A percentile compares a stretch with the other conserved stretches of the same genome.
These are phyloP conservation scores for Nymphalis polychloros DNA, from an alignment of 2,888 invertebrate genomes.

Conservation along the genomic window DNA sequence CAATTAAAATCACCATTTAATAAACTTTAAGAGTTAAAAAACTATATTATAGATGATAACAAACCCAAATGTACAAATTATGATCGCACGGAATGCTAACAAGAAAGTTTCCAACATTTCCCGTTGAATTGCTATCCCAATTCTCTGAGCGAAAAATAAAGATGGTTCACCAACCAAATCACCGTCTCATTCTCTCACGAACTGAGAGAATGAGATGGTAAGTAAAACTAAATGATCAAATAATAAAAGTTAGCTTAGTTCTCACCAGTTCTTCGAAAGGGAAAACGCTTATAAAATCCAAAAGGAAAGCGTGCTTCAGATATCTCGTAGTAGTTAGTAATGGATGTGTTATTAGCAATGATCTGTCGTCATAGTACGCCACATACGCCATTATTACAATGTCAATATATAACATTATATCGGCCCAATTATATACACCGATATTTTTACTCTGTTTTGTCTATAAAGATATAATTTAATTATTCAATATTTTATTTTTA, in stretches of 20 bases:
- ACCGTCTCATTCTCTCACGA: too few species aligned
- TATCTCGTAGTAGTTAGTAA: constrained; percentile 66
- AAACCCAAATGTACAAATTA: too few species aligned
- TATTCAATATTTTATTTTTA: too few species aligned
- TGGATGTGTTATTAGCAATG: constrained; percentile 73
- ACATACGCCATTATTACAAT: constrained; percentile 73
- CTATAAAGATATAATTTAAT: constrained; percentile 41
- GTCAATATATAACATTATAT: constrained; percentile 63
- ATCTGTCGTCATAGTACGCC: constrained; percentile 71
- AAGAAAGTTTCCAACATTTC: too few species aligned
- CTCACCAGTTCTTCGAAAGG: constrained; percentile 70
- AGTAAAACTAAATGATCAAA: background rate
- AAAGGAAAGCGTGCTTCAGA: constrained; percentile 62
- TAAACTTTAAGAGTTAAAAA: too few species aligned
- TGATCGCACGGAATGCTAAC: too few species aligned
- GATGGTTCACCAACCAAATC: too few species aligned
- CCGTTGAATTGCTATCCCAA: too few species aligned
- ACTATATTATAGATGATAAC: too few species aligned
- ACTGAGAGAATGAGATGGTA: too few species aligned
- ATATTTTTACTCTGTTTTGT: constrained; percentile 55
- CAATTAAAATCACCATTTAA: too few species aligned
- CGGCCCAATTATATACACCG: constrained; percentile 49
- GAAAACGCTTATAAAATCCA: constrained; percentile 68
- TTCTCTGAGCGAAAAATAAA: too few species aligned
- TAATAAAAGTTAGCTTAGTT: background rate